Percentiles rank a stretch among this genome's conserved stretches.
These are phyloP conservation scores for Aphidoletes aphidimyza DNA, from an alignment of 2,888 invertebrate species.

Conservation along the genomic window DNA sequence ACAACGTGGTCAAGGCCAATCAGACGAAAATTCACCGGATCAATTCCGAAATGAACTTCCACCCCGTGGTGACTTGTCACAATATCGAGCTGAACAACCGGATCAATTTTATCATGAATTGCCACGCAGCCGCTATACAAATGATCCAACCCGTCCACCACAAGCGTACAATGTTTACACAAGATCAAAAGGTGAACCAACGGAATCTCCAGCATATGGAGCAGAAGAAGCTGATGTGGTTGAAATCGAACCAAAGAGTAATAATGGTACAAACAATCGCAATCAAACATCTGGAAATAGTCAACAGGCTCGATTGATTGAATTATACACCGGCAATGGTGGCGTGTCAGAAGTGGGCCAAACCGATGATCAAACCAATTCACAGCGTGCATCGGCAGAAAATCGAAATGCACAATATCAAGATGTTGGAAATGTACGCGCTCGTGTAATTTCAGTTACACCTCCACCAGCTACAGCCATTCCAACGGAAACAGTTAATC, in stretches of 20 bases:
- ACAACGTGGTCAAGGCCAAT: neutral
- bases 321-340: conserved; percentile 67
- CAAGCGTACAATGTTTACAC: conserved; percentile 56
- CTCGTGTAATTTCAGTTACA: conserved; percentile 70
- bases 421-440: conserved; percentile 67
- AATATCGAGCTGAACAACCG: conserved; percentile 3
- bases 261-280: neutral
- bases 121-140: neutral
- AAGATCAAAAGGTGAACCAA: conserved; percentile 58
- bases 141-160: neutral
- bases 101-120: conserved; percentile 45
- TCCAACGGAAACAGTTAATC: conserved; percentile 70
- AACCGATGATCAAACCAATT: conserved; percentile 59
- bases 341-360: conserved; percentile 64
- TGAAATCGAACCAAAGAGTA: neutral
- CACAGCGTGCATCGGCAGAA: conserved; percentile 61
- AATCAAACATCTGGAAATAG: neutral
- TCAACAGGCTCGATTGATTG: conserved; percentile 62
- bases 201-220: neutral
- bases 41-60: conserved; percentile 14
- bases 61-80: neutral
- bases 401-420: conserved; percentile 63
- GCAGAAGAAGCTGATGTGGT: neutral
- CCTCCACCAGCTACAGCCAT: conserved; percentile 68
- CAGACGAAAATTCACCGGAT: neutral